These are phyloP conservation scores for Bos taurus DNA, from an alignment of 2,113 vertebrate genomes.

Conservation along the genomic window DNA sequence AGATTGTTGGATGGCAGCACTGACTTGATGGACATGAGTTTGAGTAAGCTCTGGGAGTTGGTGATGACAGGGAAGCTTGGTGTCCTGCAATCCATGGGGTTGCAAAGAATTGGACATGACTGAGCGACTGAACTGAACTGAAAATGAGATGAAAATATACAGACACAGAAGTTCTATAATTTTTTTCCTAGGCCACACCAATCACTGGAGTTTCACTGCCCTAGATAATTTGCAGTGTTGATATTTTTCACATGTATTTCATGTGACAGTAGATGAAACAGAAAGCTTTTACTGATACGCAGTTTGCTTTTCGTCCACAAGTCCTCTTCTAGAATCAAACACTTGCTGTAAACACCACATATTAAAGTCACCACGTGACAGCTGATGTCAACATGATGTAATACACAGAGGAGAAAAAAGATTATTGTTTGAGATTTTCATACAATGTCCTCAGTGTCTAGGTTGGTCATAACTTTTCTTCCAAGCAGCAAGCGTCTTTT, in stretches of 20 bases:
- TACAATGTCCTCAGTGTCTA: constrained; percentile 3
- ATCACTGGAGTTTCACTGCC: not conserved
- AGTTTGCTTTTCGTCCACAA: not conserved
- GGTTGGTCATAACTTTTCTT: not conserved
- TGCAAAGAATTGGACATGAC: not conserved
- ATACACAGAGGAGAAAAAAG: not conserved
- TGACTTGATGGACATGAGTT: not conserved
- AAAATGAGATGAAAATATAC: not conserved
- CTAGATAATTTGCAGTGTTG: not conserved
- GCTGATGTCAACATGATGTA: not conserved
- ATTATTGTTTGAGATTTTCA: not conserved
- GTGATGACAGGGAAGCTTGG: not conserved
- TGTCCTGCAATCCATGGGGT: not conserved
- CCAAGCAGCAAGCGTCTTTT: not conserved
- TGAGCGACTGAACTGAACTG: not conserved
- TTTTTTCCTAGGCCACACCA: not conserved
- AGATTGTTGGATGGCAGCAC: not conserved
- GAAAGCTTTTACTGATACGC: not conserved
- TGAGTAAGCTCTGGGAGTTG: not conserved
- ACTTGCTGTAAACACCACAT: not conserved
- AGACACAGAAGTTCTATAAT: not conserved
- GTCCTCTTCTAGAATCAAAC: not conserved
- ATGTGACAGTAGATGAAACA: not conserved
- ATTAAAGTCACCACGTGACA: not conserved
- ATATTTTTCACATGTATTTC: not conserved